phyloP scores from a whole-genome alignment of 37 sponge, comb jelly and placozoan species.

The Spongilla lacustris region DNA sequence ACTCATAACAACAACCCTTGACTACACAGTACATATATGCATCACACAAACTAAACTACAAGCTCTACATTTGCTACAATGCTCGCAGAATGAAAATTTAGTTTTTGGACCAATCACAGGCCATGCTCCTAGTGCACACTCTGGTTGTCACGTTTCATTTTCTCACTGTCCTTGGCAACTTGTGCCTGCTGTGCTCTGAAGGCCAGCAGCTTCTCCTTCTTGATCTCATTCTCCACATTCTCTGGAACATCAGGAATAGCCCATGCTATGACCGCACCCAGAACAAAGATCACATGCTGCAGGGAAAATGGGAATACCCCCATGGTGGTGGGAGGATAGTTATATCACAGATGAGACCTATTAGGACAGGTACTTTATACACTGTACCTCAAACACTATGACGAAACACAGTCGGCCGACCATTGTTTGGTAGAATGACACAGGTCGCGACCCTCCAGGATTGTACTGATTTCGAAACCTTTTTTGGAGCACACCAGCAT shows the following conservation, averaged over 20 bases:
- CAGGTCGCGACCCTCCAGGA: conserved; percentile 1
- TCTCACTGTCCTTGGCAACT: not conserved
- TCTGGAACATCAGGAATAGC: conserved; percentile 92
- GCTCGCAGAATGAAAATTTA: no score
- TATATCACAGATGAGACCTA: no score
- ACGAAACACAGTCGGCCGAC: conserved; percentile 81
- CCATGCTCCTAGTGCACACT: no score
- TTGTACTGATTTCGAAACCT: conserved; percentile 67
- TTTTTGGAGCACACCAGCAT: no score
- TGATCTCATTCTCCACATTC: conserved; percentile 88
- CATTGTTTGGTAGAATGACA: conserved; percentile 60
- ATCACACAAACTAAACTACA: no score
- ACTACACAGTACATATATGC: no score
- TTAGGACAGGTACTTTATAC: no score
- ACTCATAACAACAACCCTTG: no score
- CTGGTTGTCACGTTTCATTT: not conserved
- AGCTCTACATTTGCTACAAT: no score
- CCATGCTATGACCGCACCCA: conserved; percentile 75
- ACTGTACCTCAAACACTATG: conserved; percentile 88
- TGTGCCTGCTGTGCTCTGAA: conserved; percentile 11
- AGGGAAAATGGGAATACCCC: conserved; percentile 19
- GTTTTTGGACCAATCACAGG: no score
- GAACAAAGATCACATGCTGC: conserved; percentile 91
- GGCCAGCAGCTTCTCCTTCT: conserved; percentile 89
- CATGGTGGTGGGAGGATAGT: no score